Base-by-base conservation (phyloP, 2,888 invertebrate species). In the Tipula lateralis region DNA sequence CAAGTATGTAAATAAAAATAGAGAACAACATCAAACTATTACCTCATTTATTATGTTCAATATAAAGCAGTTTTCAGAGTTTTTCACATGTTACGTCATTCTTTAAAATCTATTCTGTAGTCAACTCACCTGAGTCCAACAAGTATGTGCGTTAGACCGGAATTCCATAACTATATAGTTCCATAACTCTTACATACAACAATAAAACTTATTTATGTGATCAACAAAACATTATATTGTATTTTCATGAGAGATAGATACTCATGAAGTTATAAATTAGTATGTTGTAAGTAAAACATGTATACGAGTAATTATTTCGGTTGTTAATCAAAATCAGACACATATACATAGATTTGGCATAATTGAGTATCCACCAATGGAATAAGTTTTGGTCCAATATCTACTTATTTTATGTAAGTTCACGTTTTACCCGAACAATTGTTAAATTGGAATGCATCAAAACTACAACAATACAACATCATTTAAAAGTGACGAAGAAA, bases 81-180 rank as follows among this genome's bases (percentile, higher is more conserved):
- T 66, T 66, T 66, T 66, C 66, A 66, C 66, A 66, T 66, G 66
- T 66, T 66, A 66, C 66, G 66, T 66, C 66, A 66, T 24, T 66
- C 66, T 7, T 66, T 66, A 50, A 50, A 50, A 50, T 66, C 0
- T 66, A 66, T 24, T 19, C 2, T n/a, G n/a, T 44, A 1, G 24
- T 66, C 13, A 9, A 66, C 19, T 66, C 66, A 66, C 66, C 66
- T 66, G 66, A 66, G 13, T 24, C 66, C 19, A 24, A 66, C 66
- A 66, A 66, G 6, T 9, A 66, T 66, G 66, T 66, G 66, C 66
- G 24, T 66, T 66, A 66, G 66, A 66, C 66, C 66, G 66, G 24
- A 66, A 19, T 66, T 66, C 66, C 66, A 66, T 24, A 16, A 50
- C 5, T 50, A 50, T 50, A 6, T 32, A 32, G 2, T 2, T 36